phyloP scores from a whole-genome alignment of 2,113 vertebrate genomes.

The Atlantisia rogersi region DNA sequence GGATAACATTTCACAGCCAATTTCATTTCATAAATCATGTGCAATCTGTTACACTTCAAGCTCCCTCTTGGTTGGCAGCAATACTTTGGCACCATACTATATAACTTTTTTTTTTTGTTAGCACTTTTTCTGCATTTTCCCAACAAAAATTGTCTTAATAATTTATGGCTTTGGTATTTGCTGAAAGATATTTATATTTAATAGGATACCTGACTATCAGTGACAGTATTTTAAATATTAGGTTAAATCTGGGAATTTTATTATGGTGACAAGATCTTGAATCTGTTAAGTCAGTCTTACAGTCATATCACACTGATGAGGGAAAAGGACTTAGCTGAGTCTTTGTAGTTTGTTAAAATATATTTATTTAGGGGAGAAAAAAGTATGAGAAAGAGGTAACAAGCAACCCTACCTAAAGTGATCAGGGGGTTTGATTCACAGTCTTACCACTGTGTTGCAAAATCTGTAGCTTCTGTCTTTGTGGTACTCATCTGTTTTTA shows the following conservation, averaged over 20 bases:
- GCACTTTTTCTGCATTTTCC: background rate
- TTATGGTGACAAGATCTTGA: background rate
- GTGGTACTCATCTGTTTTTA: background rate
- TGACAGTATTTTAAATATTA: background rate
- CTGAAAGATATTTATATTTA: background rate
- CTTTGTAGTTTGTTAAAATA: background rate
- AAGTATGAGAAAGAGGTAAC: background rate
- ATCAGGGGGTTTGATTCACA: background rate
- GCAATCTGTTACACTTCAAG: constrained; percentile 9
- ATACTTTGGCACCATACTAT: background rate
- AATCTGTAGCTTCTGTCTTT: background rate
- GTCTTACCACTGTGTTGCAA: background rate
- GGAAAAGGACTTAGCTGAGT: background rate
- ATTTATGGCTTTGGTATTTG: constrained; percentile 6
- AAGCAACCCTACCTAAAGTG: background rate
- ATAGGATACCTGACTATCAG: background rate
- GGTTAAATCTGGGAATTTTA: background rate
- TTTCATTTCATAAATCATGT: constrained; percentile 50
- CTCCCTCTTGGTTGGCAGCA: constrained; percentile 14
- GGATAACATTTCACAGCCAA: constrained; percentile 62
- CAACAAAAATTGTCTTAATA: constrained; percentile 5
- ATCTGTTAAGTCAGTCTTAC: background rate
- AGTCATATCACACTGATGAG: background rate
- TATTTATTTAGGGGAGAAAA: background rate
- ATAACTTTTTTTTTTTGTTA: background rate